Evolutionary conservation across 2,113 vertebrate genomes (phyloP).

Genomic region (Ciconia boyciana): DNA sequence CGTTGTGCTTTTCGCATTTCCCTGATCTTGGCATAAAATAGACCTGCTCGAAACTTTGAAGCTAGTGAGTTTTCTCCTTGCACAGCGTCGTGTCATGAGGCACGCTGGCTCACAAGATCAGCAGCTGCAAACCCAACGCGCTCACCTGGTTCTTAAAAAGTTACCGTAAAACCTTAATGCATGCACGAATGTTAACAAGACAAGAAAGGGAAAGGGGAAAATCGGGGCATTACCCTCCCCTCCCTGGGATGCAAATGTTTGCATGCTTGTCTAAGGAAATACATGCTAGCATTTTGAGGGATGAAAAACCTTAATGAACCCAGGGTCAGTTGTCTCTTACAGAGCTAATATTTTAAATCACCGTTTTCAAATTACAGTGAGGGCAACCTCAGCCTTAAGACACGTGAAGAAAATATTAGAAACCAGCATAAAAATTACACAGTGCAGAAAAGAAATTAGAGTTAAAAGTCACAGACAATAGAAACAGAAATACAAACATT

Average conservation of each 20-base stretch:
- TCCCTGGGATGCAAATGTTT: neutral
- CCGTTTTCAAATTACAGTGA: neutral
- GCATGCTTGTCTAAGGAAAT: neutral
- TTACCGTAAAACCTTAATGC: neutral
- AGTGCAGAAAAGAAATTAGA: conserved; percentile 20
- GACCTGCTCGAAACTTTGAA: neutral
- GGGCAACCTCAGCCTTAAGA: neutral
- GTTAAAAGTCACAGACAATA: conserved; percentile 53
- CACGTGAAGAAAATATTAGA: neutral
- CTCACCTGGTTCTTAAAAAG: neutral
- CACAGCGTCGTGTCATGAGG: neutral
- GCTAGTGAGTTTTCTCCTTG: neutral
- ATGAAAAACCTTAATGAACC: neutral
- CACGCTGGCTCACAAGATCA: neutral
- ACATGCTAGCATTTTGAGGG: neutral
- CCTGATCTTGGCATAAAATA: neutral
- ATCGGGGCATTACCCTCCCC: neutral
- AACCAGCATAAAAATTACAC: neutral
- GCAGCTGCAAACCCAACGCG: fast-evolving
- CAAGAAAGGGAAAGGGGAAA: neutral
- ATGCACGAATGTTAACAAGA: neutral
- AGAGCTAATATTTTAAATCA: neutral
- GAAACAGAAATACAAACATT: conserved; percentile 72
- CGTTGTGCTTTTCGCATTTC: neutral
- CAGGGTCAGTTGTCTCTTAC: neutral